Conservation (phyloP, 2,888 invertebrate species). For the Noctua comes region DNA sequence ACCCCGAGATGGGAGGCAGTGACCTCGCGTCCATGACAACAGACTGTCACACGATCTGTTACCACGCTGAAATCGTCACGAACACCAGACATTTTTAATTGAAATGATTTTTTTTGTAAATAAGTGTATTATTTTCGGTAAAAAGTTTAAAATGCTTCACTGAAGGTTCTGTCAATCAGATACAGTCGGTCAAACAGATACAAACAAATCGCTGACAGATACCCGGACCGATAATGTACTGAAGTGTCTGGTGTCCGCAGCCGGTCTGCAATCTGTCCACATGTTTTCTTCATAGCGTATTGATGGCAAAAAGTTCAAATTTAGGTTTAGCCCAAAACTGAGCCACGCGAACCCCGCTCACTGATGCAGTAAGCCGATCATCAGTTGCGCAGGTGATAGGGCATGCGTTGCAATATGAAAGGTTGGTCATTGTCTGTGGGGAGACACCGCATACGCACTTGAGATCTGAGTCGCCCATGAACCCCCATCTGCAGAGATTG, state of each 20-base stretch:
- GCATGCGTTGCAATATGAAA: too few species aligned
- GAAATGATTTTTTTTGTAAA: background rate
- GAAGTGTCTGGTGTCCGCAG: background rate
- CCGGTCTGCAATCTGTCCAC: background rate
- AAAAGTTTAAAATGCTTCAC: background rate
- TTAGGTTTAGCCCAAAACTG: too few species aligned
- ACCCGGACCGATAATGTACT: background rate
- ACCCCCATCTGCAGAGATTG: too few species aligned
- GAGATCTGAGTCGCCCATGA: too few species aligned
- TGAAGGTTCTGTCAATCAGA: background rate
- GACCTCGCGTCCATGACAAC: slow-evolving; percentile 16
- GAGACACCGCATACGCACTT: too few species aligned
- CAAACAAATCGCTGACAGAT: too few species aligned
- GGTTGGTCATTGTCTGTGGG: too few species aligned
- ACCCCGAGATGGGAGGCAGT: background rate
- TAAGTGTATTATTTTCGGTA: background rate
- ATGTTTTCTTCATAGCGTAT: background rate
- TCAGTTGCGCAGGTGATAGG: too few species aligned
- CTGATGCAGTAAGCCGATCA: too few species aligned
- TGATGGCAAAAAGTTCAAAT: too few species aligned
- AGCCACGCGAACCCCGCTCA: too few species aligned
- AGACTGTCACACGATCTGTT: background rate
- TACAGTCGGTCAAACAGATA: too few species aligned
- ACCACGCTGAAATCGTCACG: background rate
- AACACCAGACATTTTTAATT: background rate